phyloP scores from a whole-genome alignment of 2,888 invertebrate genomes.

The Drosophila pegasa region DNA sequence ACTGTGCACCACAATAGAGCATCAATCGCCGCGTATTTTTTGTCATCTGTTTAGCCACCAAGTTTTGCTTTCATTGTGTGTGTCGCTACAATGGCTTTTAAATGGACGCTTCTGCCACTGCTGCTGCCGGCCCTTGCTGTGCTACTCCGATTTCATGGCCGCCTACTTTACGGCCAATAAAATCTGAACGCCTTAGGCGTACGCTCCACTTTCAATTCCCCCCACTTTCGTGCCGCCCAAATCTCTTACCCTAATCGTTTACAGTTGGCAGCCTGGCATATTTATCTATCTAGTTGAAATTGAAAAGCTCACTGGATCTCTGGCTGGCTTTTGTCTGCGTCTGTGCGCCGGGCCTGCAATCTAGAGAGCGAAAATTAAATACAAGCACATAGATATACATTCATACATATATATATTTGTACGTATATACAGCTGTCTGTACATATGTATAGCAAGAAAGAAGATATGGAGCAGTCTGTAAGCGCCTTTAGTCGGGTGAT shows the following conservation, averaged over 20 bases:
- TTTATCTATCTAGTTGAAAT: slow-evolving; percentile 75
- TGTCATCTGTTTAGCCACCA: slow-evolving; percentile 73
- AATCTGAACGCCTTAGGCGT: slow-evolving; percentile 70
- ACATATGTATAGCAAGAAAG: background rate
- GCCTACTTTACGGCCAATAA: slow-evolving; percentile 78
- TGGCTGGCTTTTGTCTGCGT: slow-evolving; percentile 29
- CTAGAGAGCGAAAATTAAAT: slow-evolving; percentile 71
- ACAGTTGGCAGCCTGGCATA: slow-evolving; percentile 66
- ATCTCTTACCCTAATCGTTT: slow-evolving; percentile 48
- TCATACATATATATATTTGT: slow-evolving; percentile 20
- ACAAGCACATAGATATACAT: slow-evolving; percentile 28
- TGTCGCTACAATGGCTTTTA: slow-evolving; percentile 70
- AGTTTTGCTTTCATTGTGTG: slow-evolving; percentile 75
- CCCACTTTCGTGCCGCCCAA: background rate
- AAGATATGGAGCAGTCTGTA: slow-evolving; percentile 35
- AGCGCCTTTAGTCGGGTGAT: slow-evolving; percentile 60
- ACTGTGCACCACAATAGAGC: slow-evolving; percentile 55
- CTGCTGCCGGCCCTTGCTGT: background rate
- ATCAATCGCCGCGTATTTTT: slow-evolving; percentile 72
- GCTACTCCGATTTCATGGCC: slow-evolving; percentile 67
- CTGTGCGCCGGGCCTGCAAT: slow-evolving; percentile 31
- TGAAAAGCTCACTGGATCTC: slow-evolving; percentile 60
- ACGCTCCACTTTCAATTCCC: slow-evolving; percentile 22
- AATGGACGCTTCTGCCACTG: slow-evolving; percentile 55
- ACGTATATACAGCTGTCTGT: background rate